Conservation (phyloP, 2,888 invertebrate genomes). For the Archips crataeganus region DNA sequence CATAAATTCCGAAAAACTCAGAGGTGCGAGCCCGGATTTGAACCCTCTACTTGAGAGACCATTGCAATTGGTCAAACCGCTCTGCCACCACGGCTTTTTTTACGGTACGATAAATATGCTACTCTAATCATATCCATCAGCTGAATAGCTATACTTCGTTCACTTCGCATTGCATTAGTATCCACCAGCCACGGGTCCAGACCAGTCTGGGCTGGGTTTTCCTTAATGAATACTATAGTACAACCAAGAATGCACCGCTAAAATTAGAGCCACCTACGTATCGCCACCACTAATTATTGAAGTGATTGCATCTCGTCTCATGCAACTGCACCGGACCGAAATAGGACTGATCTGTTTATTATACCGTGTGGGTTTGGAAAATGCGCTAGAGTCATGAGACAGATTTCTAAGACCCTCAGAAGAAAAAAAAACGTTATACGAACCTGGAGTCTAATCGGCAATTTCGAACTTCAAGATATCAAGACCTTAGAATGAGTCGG, state of each 20-base stretch:
- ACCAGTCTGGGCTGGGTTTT: background rate
- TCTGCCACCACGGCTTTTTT: background rate
- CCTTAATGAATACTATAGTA: constrained; percentile 28
- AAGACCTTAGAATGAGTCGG: too few species aligned
- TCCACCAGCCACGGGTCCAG: background rate
- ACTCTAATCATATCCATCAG: background rate
- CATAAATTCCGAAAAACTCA: too few species aligned
- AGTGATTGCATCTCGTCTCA: constrained; percentile 1
- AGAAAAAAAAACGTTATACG: too few species aligned
- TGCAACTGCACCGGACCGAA: background rate
- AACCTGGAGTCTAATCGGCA: too few species aligned
- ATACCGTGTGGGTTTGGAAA: too few species aligned
- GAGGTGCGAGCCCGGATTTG: too few species aligned
- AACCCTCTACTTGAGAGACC: too few species aligned
- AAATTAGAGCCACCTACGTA: constrained; percentile 59
- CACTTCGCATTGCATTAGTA: background rate
- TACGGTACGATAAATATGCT: background rate
- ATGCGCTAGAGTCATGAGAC: too few species aligned
- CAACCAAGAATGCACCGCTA: constrained; percentile 52
- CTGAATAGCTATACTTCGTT: background rate
- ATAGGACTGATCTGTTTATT: background rate
- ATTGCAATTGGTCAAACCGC: too few species aligned
- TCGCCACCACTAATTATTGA: constrained; percentile 44
- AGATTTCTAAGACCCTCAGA: too few species aligned
- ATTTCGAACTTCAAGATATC: too few species aligned